A percentile compares a stretch with the other conserved stretches of the same genome.
Evolutionary conservation across 2,888 invertebrate genomes (phyloP).

Genomic region (Acrobeloides nanus): DNA sequence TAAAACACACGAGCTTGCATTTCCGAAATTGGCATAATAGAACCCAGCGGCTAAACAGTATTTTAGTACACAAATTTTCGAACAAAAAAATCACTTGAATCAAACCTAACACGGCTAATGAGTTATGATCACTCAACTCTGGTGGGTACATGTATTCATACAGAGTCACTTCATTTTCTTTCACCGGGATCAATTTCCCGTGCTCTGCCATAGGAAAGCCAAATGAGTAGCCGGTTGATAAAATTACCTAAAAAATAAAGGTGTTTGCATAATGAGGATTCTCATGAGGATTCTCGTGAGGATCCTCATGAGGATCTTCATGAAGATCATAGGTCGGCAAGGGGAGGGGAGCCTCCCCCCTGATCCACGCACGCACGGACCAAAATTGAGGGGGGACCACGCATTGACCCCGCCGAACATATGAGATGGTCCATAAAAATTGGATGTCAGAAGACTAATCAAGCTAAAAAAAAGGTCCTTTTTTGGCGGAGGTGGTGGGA

Average conservation of each 20-base stretch:
- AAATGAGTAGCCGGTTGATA: conserved; percentile 57
- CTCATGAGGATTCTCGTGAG: too few relatives aligned
- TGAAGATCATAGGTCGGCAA: too few relatives aligned
- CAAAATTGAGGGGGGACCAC: too few relatives aligned
- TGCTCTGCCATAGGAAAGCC: conserved; percentile 52
- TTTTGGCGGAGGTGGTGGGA: too few relatives aligned
- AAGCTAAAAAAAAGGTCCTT: too few relatives aligned
- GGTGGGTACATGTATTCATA: conserved; percentile 54
- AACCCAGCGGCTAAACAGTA: conserved; percentile 56
- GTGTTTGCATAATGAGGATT: too few relatives aligned
- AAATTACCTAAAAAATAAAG: conserved; percentile 53
- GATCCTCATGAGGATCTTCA: too few relatives aligned
- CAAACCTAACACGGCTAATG: conserved; percentile 57
- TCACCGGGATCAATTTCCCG: conserved; percentile 39
- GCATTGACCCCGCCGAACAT: too few relatives aligned
- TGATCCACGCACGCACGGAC: too few relatives aligned
- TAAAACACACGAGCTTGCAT: conserved; percentile 57
- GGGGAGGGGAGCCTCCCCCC: too few relatives aligned
- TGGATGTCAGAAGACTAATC: too few relatives aligned
- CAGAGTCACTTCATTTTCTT: conserved; percentile 45
- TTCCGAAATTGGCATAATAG: conserved; percentile 58
- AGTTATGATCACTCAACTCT: conserved; percentile 46
- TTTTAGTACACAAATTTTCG: neutral
- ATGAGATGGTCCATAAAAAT: too few relatives aligned
- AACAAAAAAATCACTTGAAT: conserved; percentile 53